A percentile compares a stretch with the other conserved stretches of the same genome.
These are phyloP conservation scores for Leptodactylus fallax DNA, from an alignment of 2,797 vertebrate species.

Conservation along the genomic window DNA sequence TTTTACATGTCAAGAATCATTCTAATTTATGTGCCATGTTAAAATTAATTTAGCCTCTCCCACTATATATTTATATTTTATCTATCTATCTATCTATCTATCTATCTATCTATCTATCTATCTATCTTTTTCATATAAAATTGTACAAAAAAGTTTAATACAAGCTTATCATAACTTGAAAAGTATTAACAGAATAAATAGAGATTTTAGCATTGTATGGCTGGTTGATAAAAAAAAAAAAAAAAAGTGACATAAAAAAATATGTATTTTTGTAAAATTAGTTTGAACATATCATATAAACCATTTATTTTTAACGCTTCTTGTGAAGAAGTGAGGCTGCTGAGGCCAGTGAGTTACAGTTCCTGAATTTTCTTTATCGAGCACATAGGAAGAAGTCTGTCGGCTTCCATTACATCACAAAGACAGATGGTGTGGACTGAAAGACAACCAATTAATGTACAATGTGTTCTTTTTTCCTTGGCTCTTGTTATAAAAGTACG, in stretches of 20 bases:
- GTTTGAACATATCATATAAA: constrained; percentile 6
- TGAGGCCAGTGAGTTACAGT: constrained; percentile 71
- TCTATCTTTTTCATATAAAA: too few relatives aligned
- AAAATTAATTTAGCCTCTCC: not conserved
- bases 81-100: too few relatives aligned
- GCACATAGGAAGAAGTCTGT: constrained; percentile 71
- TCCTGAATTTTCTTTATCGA: constrained; percentile 72
- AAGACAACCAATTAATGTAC: constrained; percentile 79
- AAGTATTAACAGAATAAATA: too few relatives aligned
- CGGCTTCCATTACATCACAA: constrained; percentile 74
- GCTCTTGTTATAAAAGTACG: constrained; percentile 67
- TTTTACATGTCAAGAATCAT: not conserved
- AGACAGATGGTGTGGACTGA: constrained; percentile 79
- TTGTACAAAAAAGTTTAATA: too few relatives aligned
- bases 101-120: too few relatives aligned
- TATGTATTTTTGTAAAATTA: not conserved
- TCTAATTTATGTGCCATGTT: not conserved
- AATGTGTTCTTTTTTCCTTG: constrained; percentile 74
- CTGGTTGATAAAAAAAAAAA: too few relatives aligned
- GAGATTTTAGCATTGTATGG: too few relatives aligned
- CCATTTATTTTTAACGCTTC: constrained; percentile 6
- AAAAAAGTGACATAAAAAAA: too few relatives aligned
- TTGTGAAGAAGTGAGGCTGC: constrained; percentile 14
- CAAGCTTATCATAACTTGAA: too few relatives aligned
- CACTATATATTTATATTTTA: too few relatives aligned